Evolutionary conservation across 2,888 invertebrate species (phyloP), one percentile per base, ranked within the genome.

Genomic region (Electrophaes corylata): DNA sequence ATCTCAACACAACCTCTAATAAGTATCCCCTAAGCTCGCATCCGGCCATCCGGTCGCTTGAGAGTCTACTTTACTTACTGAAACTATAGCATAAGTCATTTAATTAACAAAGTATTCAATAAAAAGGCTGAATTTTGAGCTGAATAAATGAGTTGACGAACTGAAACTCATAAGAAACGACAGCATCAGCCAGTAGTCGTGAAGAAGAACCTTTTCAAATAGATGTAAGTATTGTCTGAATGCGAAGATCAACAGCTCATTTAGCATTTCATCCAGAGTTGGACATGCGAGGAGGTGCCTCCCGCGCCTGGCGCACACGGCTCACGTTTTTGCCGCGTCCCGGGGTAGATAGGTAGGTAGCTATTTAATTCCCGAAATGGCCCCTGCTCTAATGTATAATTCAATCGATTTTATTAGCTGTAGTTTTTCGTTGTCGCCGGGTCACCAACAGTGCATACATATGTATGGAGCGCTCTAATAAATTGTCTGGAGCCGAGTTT

Each of bases 351-450:
- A 40, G 11, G 26, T 43, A 26, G 23, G 23, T 23, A 40, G 10
- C 12, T 31, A 40, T 31, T 66, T 59, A 66, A 74, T 81, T 78
- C 83, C 83, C 83, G 66, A 83, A 88, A 85, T 82, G 78, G 84
- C 73, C 67, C 69, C 73, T 63, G 60, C 23, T 72, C 85, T 86
- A 75, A 88, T 89, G 89, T 86, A 75, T 90, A 86, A 90, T 90
- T 83, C 89, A 89, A 79, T 81, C 70, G 88, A 80, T 86, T 87
- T 75, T 77, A 85, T 88, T 86, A 86, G 81, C 71, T 65, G 71
- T 70, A 83, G 84, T 87, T 88, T 85, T 88, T 88, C 81, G 70
- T 41, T 54, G 66, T 46, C 46, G 60, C 43, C 59, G 66, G 70
- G 70, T 74, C 73, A 72, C 74, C 74, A 70, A 73, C 74, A 65